A percentile compares a stretch with the other conserved stretches of the same genome.
Conservation (phyloP, 2,888 invertebrate species). For the Nemotelus nigrinus region DNA sequence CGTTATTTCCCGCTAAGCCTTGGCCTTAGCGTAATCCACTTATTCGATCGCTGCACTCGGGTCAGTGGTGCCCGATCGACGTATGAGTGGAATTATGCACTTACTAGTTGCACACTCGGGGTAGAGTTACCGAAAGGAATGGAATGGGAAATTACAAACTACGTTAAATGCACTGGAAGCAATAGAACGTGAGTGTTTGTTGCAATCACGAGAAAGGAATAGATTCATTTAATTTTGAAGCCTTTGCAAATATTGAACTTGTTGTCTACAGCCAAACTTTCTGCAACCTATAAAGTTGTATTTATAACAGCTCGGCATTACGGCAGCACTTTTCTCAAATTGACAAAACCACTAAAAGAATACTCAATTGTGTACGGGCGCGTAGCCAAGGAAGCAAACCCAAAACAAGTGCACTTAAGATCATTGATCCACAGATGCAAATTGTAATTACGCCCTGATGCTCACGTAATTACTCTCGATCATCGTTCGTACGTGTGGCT, state of each 20-base stretch:
- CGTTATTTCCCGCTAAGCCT: constrained; percentile 41
- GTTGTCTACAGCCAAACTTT: too few species aligned
- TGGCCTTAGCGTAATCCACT: constrained; percentile 29
- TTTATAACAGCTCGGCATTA: too few species aligned
- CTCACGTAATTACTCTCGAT: constrained; percentile 32
- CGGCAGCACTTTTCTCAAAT: not conserved
- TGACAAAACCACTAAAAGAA: not conserved
- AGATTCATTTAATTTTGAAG: too few species aligned
- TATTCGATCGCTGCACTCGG: constrained; percentile 10
- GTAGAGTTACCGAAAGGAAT: constrained; percentile 1
- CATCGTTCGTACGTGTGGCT: constrained; percentile 35
- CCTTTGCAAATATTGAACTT: too few species aligned
- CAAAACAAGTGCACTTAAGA: constrained; percentile 14
- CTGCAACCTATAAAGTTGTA: too few species aligned
- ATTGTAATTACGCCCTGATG: constrained; percentile 51
- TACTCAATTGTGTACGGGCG: not conserved
- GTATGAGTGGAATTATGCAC: not conserved
- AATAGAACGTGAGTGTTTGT: too few species aligned
- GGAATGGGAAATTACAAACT: too few species aligned
- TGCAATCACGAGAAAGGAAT: too few species aligned
- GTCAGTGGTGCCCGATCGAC: not conserved
- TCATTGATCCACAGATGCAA: constrained; percentile 46
- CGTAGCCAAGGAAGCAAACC: not conserved
- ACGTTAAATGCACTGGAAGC: too few species aligned
- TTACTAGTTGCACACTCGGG: not conserved